Base-by-base conservation (phyloP, 1,140 invertebrate species). In the Bombus terrestris region DNA sequence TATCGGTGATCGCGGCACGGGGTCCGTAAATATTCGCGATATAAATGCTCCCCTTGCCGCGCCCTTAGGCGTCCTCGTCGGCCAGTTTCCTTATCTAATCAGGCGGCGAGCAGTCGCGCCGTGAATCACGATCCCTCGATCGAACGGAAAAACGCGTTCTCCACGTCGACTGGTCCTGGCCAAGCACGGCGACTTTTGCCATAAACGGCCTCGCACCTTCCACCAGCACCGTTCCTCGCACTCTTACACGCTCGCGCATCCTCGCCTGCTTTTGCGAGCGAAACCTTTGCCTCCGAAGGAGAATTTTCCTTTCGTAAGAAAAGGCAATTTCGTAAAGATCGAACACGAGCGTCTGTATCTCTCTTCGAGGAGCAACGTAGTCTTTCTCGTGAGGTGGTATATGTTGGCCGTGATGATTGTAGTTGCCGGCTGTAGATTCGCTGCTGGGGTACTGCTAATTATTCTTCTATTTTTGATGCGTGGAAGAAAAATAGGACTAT, bases 71-170 rank as follows among this genome's bases (percentile, higher is more conserved):
- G 47, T 53, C 47, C 47, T 37, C 43, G 25, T 39, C 28, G 53
- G 57, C 37, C 22, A 82, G 80, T 82, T 74, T 64, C 41, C 80
- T 82, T 82, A 82, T 78, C 59, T 76, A 81, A 83, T 78, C 79
- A 41, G 43, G 47, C 66, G 47, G 57, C 79, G 66, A 10, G 84
- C 35, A 39, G 28, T 28, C 62, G 59, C 62, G 53, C 53, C 69
- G 75, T 83, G 86, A 87, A 88, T 88, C 86, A 83, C 85, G 66
- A 68, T 74, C 74, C 62, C 57, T 59, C 86, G 72, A 76, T 75
- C 82, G 18, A 43, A 59, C 9, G 53, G 53, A 57, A 75, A 86
- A 69, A 79, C 80, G 41, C 80, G 66, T 83, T 83, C 75, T 66
- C 66, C 73, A 25, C 83, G 73, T 66, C 86, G 71, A 68, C 79